Evolutionary conservation across 2,113 vertebrate species (phyloP).

Genomic region (Progne subis): DNA sequence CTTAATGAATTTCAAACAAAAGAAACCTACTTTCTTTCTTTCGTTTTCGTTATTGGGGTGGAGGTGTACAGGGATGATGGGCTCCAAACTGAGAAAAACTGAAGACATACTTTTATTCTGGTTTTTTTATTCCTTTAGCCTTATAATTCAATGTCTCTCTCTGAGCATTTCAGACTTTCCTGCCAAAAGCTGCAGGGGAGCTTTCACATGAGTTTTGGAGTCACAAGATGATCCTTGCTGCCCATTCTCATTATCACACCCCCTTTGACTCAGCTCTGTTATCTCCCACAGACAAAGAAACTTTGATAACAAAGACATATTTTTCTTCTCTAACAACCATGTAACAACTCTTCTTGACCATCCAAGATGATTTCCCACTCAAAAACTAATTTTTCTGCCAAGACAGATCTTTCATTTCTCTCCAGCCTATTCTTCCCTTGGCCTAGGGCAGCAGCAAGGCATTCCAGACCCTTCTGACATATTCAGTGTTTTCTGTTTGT

Average conservation of each 20-base stretch:
- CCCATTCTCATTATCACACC: neutral
- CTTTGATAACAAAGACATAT: neutral
- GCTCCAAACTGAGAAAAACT: neutral
- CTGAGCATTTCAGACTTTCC: neutral
- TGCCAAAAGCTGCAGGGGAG: neutral
- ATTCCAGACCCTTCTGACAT: neutral
- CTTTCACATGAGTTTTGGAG: neutral
- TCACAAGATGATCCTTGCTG: neutral
- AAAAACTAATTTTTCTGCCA: neutral
- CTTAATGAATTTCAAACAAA: neutral
- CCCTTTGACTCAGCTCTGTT: accelerated
- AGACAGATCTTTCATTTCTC: neutral
- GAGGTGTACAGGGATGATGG: accelerated
- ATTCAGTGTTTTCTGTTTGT: neutral
- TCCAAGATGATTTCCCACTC: neutral
- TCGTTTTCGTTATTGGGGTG: neutral
- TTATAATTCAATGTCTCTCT: neutral
- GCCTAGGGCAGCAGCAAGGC: neutral
- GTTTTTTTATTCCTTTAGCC: neutral
- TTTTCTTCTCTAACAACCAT: neutral
- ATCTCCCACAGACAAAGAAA: neutral
- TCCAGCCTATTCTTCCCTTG: neutral
- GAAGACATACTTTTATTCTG: neutral
- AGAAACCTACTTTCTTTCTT: neutral
- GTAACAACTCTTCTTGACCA: neutral